These are phyloP conservation scores for Psittacara wagleri DNA, from an alignment of 2,113 vertebrate genomes.

Conservation along the genomic window DNA sequence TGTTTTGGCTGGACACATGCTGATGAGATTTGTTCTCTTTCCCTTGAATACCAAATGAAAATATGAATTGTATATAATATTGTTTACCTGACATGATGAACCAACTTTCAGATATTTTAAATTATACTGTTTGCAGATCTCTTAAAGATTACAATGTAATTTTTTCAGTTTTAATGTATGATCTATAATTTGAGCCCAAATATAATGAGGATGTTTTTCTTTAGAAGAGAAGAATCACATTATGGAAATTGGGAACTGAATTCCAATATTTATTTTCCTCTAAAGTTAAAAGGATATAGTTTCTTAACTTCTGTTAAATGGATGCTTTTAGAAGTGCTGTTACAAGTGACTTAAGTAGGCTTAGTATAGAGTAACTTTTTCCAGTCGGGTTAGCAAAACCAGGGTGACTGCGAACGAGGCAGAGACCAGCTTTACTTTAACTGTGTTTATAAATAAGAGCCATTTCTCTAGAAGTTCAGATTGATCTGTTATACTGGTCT, in stretches of 20 bases:
- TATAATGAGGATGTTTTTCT: not conserved
- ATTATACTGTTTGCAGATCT: not conserved
- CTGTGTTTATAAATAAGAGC: not conserved
- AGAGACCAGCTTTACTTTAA: not conserved
- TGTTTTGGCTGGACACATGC: not conserved
- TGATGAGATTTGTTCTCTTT: not conserved
- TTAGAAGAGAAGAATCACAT: not conserved
- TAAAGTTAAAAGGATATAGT: not conserved
- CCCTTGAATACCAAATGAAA: not conserved
- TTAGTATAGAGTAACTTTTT: not conserved
- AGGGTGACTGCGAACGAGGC: not conserved
- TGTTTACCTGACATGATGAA: not conserved
- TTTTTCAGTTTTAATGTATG: not conserved
- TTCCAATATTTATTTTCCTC: not conserved
- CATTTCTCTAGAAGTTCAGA: not conserved
- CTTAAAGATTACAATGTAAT: not conserved
- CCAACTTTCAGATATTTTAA: not conserved
- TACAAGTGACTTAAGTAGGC: not conserved
- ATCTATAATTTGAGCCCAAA: not conserved
- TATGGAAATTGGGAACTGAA: not conserved
- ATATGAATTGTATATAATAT: fast-evolving
- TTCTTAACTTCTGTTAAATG: not conserved
- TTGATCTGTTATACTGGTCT: not conserved
- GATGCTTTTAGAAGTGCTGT: not conserved
- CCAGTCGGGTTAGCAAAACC: not conserved